Percentiles rank a stretch among this genome's conserved stretches.
Conservation (phyloP, 2,888 invertebrate species). For the Helleia helle region DNA sequence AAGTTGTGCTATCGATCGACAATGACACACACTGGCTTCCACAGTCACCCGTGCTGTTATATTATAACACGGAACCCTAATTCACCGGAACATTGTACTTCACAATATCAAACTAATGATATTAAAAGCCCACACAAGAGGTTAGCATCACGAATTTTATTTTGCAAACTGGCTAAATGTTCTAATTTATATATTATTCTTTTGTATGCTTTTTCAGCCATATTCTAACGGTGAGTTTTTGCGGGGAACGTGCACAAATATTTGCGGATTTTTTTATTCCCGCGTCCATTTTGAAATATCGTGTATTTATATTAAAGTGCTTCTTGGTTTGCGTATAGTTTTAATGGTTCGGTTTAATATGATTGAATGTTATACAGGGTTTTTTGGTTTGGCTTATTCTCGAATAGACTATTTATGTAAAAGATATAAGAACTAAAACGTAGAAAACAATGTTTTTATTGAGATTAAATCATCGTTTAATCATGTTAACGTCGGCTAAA, state of each 20-base stretch:
- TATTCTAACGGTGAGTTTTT: constrained; percentile 23
- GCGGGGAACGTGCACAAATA: constrained; percentile 18
- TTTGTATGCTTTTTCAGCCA: constrained; percentile 22
- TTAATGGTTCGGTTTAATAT: background rate
- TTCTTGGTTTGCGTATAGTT: constrained; percentile 9
- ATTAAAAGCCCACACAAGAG: constrained; percentile 19
- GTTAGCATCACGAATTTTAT: constrained; percentile 24
- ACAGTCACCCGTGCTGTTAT: too few species aligned
- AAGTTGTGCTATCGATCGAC: too few species aligned
- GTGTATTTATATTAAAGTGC: constrained; percentile 18
- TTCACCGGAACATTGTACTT: too few species aligned
- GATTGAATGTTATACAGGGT: too few species aligned
- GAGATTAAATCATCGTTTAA: too few species aligned
- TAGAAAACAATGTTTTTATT: too few species aligned
- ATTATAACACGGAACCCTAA: too few species aligned
- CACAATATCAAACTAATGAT: constrained; percentile 21
- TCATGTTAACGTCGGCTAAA: too few species aligned
- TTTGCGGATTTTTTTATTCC: constrained; percentile 20
- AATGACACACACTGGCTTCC: too few species aligned
- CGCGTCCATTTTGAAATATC: constrained; percentile 19
- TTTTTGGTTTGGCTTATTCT: too few species aligned
- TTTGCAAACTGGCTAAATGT: constrained; percentile 26
- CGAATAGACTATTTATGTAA: too few species aligned
- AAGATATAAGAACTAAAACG: too few species aligned
- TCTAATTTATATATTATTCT: constrained; percentile 21